Evolutionary conservation across 2,797 vertebrate genomes (phyloP).

Genomic region (Lepilemur septentrionalis): DNA sequence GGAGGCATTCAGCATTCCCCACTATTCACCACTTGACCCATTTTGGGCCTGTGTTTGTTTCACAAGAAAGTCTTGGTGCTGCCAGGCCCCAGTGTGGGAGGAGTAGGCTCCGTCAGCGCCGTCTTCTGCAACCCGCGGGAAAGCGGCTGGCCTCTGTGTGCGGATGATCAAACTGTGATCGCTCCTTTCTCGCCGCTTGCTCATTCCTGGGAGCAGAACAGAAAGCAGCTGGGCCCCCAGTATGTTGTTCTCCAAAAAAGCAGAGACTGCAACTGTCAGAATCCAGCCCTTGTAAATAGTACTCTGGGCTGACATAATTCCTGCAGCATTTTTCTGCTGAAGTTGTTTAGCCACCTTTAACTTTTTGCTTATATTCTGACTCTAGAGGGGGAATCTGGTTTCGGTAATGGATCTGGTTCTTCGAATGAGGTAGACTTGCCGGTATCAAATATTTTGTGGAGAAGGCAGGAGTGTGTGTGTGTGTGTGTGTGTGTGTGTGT

Average conservation of each 20-base stretch:
- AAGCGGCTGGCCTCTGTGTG: not conserved
- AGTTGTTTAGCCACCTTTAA: not conserved
- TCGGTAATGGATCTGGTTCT: not conserved
- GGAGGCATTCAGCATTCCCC: constrained; percentile 54
- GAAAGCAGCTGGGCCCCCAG: not conserved
- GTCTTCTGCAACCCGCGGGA: not conserved
- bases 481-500: not conserved
- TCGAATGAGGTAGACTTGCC: not conserved
- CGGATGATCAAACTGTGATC: not conserved
- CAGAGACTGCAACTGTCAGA: not conserved
- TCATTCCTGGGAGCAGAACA: not conserved
- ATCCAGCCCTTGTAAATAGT: not conserved
- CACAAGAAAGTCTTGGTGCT: constrained; percentile 30
- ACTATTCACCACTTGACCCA: constrained; percentile 61
- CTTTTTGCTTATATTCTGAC: not conserved
- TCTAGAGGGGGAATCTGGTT: not conserved
- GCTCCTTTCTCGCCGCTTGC: not conserved
- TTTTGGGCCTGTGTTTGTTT: constrained; percentile 17
- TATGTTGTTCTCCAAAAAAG: not conserved
- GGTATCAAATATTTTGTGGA: not conserved
- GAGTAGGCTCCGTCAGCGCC: not conserved
- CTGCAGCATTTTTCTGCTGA: not conserved
- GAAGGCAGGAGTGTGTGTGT: not conserved
- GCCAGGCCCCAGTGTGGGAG: not conserved
- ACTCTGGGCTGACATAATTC: not conserved